phyloP scores from a whole-genome alignment of 2,113 vertebrate species.

The Siniperca knerii region DNA sequence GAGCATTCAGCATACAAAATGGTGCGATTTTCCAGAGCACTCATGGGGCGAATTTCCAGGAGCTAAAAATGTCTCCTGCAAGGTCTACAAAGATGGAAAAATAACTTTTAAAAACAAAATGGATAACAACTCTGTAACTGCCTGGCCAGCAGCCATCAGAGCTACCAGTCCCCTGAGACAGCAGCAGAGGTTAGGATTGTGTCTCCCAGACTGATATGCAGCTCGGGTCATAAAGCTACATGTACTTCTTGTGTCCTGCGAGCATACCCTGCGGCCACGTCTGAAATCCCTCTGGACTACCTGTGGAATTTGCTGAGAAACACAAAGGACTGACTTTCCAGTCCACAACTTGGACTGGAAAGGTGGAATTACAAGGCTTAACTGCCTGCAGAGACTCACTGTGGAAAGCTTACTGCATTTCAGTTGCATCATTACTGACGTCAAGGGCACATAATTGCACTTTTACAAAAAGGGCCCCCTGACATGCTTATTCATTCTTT shows the following conservation, averaged over 20 bases:
- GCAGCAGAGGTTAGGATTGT: constrained; percentile 13
- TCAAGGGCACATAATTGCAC: not conserved
- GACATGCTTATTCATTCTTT: not conserved
- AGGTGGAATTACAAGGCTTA: not conserved
- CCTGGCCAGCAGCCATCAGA: not conserved
- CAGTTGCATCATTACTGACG: not conserved
- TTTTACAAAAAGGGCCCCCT: not conserved
- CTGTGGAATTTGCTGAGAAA: constrained; percentile 50
- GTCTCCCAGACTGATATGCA: constrained; percentile 18
- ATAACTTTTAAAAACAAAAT: constrained; percentile 15
- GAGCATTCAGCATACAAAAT: constrained; percentile 7
- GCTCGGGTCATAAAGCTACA: constrained; percentile 24
- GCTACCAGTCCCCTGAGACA: constrained; percentile 27
- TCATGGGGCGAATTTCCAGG: not conserved
- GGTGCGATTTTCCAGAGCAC: constrained; percentile 15
- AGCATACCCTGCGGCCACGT: constrained; percentile 23
- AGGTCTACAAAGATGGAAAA: not conserved
- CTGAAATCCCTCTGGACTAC: constrained; percentile 38
- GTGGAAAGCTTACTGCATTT: not conserved
- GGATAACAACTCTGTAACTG: not conserved
- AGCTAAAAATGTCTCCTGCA: constrained; percentile 10
- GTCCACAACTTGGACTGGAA: not conserved
- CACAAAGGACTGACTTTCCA: constrained; percentile 3
- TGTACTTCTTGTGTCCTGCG: constrained; percentile 30
- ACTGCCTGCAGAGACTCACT: not conserved